Evolutionary conservation across 2,797 vertebrate genomes (phyloP), one percentile per base, ranked within the genome.

Genomic region (Chelidonichthys spinosus): DNA sequence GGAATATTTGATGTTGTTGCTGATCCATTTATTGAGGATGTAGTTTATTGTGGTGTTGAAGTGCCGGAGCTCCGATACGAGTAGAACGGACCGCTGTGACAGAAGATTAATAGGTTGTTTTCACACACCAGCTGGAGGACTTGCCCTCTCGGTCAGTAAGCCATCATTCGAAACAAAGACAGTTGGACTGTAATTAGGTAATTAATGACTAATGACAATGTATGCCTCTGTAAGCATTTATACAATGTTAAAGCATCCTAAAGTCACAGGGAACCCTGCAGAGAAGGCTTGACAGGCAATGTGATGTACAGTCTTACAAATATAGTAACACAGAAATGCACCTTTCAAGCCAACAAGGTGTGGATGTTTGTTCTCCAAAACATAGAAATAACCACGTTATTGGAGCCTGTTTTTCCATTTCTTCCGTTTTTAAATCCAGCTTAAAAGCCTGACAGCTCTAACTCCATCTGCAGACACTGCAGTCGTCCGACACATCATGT

Each of bases 191-290:
- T 84, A 92, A 95, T 94, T 93, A 93, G 83, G 89, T 76, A 91
- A 92, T 87, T 94, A 93, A 93, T 93, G 93, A 93, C 83, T 90
- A 93, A 92, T 92, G 88, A 91, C 90, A 92, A 90, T 74, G 17
- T 67, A 83, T 79, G 79, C 76, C 54, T 90, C 82, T 81, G 72
- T 65, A 72, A 83, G 77, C 74, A 72, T 88, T 88, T 83, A 76
- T 46, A 61, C 62, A 78, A 78, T 79, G 74, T 79, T 83, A 62
- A 72, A 56, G 35, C 71, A 62, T 60, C 64, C 73, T 63, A 7
- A 64, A 69, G 68, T 86, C 67, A 89, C 65, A 80, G 32, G 80
- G 67, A 78, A 69, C 76, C 43, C 37, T 65, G 72, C 37, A 80
- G 37, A 56, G 33, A 25, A 78, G 73, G 52, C 60, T 37, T 70